These are phyloP conservation scores for Alethe castanea DNA, from an alignment of 2,113 vertebrate genomes.

Conservation along the genomic window DNA sequence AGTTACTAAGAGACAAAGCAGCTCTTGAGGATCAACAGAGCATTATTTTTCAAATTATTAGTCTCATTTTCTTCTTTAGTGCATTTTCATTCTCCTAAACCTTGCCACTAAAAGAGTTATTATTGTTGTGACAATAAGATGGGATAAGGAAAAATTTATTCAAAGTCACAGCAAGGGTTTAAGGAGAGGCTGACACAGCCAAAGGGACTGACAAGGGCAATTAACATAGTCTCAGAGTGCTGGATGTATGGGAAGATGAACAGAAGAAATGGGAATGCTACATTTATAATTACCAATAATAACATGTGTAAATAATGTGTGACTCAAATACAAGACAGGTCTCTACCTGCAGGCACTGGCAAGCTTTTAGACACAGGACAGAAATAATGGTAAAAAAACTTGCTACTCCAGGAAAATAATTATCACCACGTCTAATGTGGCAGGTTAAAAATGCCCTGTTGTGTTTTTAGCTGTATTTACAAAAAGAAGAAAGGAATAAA, in stretches of 20 bases:
- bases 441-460: neutral
- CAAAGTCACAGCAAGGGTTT: neutral
- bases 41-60: neutral
- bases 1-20: constrained; percentile 22
- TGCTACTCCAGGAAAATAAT: neutral
- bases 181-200: neutral
- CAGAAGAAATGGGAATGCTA: neutral
- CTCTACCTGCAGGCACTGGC: neutral
- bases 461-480: neutral
- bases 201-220: neutral
- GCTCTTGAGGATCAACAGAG: constrained; percentile 5
- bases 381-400: neutral
- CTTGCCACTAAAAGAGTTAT: neutral
- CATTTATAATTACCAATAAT: neutral
- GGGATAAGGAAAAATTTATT: neutral
- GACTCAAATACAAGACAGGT: neutral
- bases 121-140: neutral
- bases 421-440: neutral
- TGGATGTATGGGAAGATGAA: neutral
- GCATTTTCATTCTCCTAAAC: neutral
- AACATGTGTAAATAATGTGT: constrained; percentile 9
- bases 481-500: neutral
- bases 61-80: neutral
- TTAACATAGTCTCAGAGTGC: neutral
- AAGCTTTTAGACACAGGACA: neutral